Conservation (phyloP, 2,888 invertebrate species). For the Stegana nigrithorax region DNA sequence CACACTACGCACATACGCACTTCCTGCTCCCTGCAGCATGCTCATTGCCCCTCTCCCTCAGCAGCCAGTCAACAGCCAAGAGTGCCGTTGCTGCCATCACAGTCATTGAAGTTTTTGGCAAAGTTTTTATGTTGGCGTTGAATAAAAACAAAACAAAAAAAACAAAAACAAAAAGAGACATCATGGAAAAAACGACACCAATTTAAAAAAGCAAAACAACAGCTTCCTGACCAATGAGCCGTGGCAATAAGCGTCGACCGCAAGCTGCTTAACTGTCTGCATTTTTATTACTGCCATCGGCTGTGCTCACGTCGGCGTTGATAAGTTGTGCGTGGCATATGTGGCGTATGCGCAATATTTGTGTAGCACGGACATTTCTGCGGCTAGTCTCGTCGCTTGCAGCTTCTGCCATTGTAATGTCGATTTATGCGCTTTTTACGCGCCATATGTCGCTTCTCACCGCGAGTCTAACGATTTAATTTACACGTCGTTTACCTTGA, state of each 20-base stretch:
- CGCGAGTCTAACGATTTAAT: background rate
- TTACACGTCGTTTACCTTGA: conserved; percentile 24
- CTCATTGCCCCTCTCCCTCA: no score
- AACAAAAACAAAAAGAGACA: background rate
- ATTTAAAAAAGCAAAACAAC: conserved; percentile 8
- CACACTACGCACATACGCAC: background rate
- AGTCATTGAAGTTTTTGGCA: no score
- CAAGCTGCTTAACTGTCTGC: no score
- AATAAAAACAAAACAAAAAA: conserved; percentile 12
- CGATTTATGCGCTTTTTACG: conserved; percentile 13
- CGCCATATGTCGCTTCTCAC: conserved; percentile 11
- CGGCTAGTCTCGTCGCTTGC: no score
- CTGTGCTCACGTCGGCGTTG: background rate
- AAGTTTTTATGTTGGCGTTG: conserved; percentile 19
- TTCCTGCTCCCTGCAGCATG: conserved; percentile 28
- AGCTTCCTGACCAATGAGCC: conserved; percentile 14
- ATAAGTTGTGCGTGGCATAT: background rate
- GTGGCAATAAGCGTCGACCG: conserved; percentile 3
- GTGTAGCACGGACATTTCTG: no score
- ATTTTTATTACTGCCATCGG: no score
- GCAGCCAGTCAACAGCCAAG: no score
- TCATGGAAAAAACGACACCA: no score
- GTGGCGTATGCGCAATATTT: background rate
- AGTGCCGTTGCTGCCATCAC: no score
- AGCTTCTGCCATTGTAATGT: background rate